Base-by-base conservation (phyloP, 2,888 invertebrate species). In the Allolobophora icterica region DNA sequence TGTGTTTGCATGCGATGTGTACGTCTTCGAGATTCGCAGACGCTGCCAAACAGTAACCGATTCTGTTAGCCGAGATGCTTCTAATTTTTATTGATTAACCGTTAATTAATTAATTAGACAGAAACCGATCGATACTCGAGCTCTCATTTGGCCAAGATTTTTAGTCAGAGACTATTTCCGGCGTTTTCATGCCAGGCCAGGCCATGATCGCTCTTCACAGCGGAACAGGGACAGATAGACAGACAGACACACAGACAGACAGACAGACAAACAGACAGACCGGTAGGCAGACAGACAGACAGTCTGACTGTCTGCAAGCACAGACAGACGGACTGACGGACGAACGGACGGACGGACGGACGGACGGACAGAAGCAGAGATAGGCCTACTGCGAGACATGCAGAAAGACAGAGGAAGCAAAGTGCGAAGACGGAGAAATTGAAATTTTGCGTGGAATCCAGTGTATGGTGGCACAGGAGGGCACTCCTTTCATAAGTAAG, bases 161-260 rank as follows among this genome's bases (percentile, higher is more conserved):
- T 30, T n/a, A n/a, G 71, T n/a, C 71, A 71, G 13, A 71, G 0
- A 71, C 13, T 71, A n/a, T 30, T 71, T n/a, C n/a, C 13, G 71
- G 0, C 71, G n/a, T 71, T 52, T 71, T 6, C 71, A 71, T 71
- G 71, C 71, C 71, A n/a, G n/a, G 8, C 8, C 71, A 71, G n/a
- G 52, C 52, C 71, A 71, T n/a, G n/a, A 71, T 71, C 30, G n/a
- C n/a, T 4, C 71, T 0, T 71, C 30, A 71, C 17, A 71, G 71
- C 2, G 71, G 17, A 52, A 84, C 35, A 17, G 87, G n/a, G 34
- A 84, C 24, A 84, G 84, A 34, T 4, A 84, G 34, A 84, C n/a
- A 87, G 87, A 87, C 87, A 87, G 15, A 87, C 87, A 87, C 33
- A 87, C 87, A 87, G 87, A 87, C 19, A 87, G 21, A 87, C 87